Evolutionary conservation across 2,888 invertebrate species (phyloP).

Genomic region (Vanessa cardui): DNA sequence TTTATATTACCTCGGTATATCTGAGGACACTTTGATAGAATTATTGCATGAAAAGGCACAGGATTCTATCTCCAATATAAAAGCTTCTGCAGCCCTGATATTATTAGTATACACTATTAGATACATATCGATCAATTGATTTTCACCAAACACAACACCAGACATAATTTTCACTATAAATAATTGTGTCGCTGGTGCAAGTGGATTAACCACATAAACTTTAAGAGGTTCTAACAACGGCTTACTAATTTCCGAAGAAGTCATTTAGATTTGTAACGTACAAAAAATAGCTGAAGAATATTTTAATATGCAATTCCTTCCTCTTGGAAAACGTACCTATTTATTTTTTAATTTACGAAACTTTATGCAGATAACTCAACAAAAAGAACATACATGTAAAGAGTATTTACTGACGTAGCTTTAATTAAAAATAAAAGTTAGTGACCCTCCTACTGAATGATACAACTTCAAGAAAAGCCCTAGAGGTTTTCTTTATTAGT

Average conservation of each 20-base stretch:
- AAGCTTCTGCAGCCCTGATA: constrained; percentile 49
- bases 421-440: too few species aligned
- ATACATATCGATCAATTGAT: constrained; percentile 59
- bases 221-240: constrained; percentile 52
- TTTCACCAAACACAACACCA: constrained; percentile 61
- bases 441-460: too few species aligned
- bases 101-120: constrained; percentile 67
- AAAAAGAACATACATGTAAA: too few species aligned
- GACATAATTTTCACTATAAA: constrained; percentile 60
- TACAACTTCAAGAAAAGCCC: too few species aligned
- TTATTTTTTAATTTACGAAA: too few species aligned
- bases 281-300: too few species aligned
- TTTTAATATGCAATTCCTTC: too few species aligned
- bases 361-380: too few species aligned
- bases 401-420: too few species aligned
- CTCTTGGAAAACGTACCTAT: too few species aligned
- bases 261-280: constrained; percentile 11
- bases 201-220: constrained; percentile 65
- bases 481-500: too few species aligned
- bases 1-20: constrained; percentile 61
- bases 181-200: constrained; percentile 56
- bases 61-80: constrained; percentile 56
- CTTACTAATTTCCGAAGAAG: constrained; percentile 47
- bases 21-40: constrained; percentile 57
- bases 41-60: constrained; percentile 63